Conservation (phyloP, 2,797 vertebrate species). For the Lophotriccus pileatus region DNA sequence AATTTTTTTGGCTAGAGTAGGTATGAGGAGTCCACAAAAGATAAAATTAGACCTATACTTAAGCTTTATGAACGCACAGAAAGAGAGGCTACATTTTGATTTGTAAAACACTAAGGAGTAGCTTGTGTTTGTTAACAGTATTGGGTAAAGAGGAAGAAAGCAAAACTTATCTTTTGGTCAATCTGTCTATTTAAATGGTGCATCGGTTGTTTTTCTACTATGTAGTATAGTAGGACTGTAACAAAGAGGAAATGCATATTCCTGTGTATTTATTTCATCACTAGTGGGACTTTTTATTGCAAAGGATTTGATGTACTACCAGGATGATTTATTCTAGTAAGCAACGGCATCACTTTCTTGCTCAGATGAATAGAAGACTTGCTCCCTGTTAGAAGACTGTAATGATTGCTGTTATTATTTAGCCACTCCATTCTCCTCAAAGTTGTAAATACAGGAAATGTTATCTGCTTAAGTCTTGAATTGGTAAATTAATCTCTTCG, state of each 20-base stretch:
- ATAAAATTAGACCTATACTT: neutral
- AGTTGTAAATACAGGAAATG: neutral
- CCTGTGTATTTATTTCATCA: neutral
- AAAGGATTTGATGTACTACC: fast-evolving
- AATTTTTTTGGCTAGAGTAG: neutral
- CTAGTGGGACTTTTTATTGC: neutral
- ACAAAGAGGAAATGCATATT: neutral
- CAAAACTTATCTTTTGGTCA: neutral
- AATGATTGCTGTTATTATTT: neutral
- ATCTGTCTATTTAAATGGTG: neutral
- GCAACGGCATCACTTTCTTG: neutral
- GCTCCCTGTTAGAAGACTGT: neutral
- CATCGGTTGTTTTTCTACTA: neutral
- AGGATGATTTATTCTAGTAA: neutral
- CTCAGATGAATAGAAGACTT: neutral
- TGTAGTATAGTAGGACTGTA: neutral
- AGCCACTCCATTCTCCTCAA: neutral
- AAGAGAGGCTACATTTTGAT: neutral
- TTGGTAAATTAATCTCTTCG: neutral
- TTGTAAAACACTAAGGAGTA: neutral
- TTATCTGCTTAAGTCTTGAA: neutral
- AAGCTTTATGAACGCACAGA: neutral
- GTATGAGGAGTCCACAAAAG: neutral
- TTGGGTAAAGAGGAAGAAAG: neutral
- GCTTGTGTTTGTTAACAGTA: neutral